Conservation (phyloP, 1,140 invertebrate species). For the Rhopalosiphum maidis region DNA sequence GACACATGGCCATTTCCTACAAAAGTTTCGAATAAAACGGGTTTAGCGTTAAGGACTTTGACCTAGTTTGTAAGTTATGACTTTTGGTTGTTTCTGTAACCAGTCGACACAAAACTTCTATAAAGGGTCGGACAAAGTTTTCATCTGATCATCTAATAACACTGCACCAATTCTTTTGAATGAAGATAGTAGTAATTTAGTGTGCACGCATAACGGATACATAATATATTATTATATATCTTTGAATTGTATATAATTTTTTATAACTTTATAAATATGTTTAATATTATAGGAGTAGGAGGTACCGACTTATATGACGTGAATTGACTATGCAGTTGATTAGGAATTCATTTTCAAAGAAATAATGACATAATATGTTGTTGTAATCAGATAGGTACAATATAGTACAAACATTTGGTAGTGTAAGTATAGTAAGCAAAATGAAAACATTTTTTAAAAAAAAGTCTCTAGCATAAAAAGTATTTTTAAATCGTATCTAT, state of each 20-base stretch:
- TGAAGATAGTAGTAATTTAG: not conserved
- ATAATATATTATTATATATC: not conserved
- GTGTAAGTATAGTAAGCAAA: not conserved
- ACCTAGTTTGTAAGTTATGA: constrained; percentile 32
- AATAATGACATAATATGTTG: not conserved
- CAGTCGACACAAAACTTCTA: not conserved
- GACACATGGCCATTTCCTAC: not conserved
- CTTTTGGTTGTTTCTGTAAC: not conserved
- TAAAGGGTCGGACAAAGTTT: not conserved
- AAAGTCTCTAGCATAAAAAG: not conserved
- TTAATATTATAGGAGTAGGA: not conserved
- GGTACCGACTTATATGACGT: not conserved
- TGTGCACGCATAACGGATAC: not conserved
- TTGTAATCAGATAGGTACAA: not conserved
- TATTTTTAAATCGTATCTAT: not conserved
- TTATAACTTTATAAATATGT: not conserved
- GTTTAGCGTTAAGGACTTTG: constrained; percentile 29
- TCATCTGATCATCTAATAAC: not conserved
- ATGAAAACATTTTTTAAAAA: not conserved
- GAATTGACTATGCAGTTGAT: not conserved
- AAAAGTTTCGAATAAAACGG: not conserved
- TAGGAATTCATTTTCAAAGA: not conserved
- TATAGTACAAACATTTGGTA: not conserved
- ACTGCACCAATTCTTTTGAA: not conserved
- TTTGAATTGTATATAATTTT: not conserved